Base-by-base conservation (phyloP, 2,888 invertebrate genomes). In the Hydrotaea cyrtoneurina region DNA sequence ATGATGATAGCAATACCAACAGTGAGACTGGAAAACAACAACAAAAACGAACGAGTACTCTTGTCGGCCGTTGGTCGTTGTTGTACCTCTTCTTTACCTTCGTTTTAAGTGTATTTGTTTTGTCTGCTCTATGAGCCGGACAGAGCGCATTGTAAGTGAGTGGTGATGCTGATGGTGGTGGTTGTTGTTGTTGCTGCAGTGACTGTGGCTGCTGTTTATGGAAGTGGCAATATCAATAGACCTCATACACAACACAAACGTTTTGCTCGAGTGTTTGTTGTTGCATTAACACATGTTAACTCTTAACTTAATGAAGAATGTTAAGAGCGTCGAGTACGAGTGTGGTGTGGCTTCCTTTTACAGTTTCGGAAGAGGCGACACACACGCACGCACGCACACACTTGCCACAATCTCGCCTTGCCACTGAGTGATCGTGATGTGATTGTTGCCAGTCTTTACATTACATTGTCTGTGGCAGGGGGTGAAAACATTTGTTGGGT, bases 81-180 rank as follows among this genome's bases (percentile, higher is more conserved):
- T 50, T n/a, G 13, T 10, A 53, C 15, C 46, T 46, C 31, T 53
- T 53, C 76, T 46, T 43, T 53, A 69, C 76, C 76, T 77, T 66
- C 73, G 64, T 53, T 75, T 81, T 76, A 84, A 84, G 80, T 78
- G 84, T 84, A 76, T 84, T 84, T 84, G 64, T 74, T 84, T 81
- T 81, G 59, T 84, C 83, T 84, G 83, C 50, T 50, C 31, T 4
- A 31, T 31, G 31, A 31, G 7, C 2, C 2, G 31, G 31, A n/a
- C n/a, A n/a, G n/a, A 50, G 50, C 50, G 39, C 7, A n/a, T n/a
- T 15, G 50, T 50, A n/a, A 50, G n/a, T 50, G 50, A 50, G n/a
- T 50, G 50, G n/a, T n/a, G n/a, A 15, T 50, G 50, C n/a, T 4
- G 3, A 1, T 50, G 50, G 2, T 50, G 50, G n/a, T 50, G 50